Evolutionary conservation across 2,888 invertebrate genomes (phyloP), one percentile per base, ranked within the genome.

Genomic region (Parochlus steinenii): DNA sequence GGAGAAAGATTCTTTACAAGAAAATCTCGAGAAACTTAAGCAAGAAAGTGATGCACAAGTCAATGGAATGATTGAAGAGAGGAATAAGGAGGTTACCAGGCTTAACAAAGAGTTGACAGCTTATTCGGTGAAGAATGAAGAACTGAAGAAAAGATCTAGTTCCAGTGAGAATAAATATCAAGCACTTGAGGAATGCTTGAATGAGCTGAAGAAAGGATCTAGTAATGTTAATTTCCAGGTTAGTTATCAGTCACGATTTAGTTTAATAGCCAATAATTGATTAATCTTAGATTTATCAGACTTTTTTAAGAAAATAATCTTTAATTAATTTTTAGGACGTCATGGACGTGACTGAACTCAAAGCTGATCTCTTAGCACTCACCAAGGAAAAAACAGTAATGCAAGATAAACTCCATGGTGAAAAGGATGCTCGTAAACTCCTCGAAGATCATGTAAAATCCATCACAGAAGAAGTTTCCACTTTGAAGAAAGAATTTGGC

Each of bases 321-420:
- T n/a, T 33, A 14, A 40, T 31, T 22, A 44, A 34, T 42, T 47
- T 54, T 22, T 58, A 63, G 23, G 64, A 64, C 39, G 49, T 71
- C 16, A 61, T 73, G 29, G 65, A 71, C 44, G 61, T 65, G 24
- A 67, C 65, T 24, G 62, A 63, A 28, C 55, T 66, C 10, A 69
- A 68, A 44, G 71, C 72, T 1, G 71, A 75, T 48, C 54, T 71
- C 2, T 54, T 63, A 19, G 63, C 67, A 39, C 48, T 67, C 14
- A 58, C 62, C 39, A 61, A 62, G 38, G 73, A 73, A 46, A 66
- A 65, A 43, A 54, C 62, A 18, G 45, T 48, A 2, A 48, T 65
- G 33, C 53, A 54, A 29, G 60, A 63, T 27, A 54, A 59, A 37
- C 50, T 67, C 31, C 57, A 61, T 41, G 50, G 52, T 37, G 63